Evolutionary conservation across 2,888 invertebrate genomes (phyloP), one percentile per base, ranked within the genome.

Genomic region (Morpho achilles): DNA sequence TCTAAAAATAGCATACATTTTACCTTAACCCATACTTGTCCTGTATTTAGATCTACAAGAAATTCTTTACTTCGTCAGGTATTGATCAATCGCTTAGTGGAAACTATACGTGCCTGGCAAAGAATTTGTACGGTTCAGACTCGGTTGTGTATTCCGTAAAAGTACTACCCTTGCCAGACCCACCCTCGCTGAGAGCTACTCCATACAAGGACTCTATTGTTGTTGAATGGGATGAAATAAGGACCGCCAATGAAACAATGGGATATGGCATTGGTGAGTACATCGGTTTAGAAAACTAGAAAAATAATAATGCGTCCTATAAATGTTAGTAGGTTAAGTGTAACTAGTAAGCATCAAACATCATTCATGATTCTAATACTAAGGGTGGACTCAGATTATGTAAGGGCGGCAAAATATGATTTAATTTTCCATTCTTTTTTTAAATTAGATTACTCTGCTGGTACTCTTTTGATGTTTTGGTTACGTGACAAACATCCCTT

Each of bases 41-140:
- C 32, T 32, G 32, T 32, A 32, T 5, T 32, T 32, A 32, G 32
- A 32, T 32, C 1, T 32, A 32, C 22, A 47, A 47, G 8, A 8
- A 22, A 49, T 39, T 32, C 16, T 8, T 8, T 22, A n/a, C 44
- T 46, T 53, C 75, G 69, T 44, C 73, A 95, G 95, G 93, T 76
- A 92, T 95, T 51, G 95, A 95, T 71, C 93, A 93, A 69, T 93
- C 94, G 8, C 83, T 95, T 44, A 94, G 94, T 63, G 96, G 96
- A 32, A 96, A 96, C 87, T 96, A 95, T 82, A 94, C 95, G 0
- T 96, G 96, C 70, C 88, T 94, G 51, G 95, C 95, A 3, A 95
- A 95, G 76, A 97, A 97, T 82, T 91, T 95, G 7, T 96, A 96
- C 74, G 97, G 97, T 0, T 94, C 94, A 52, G 97, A 97, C 77